A percentile compares a stretch with the other conserved stretches of the same genome.
Evolutionary conservation across 1,140 invertebrate genomes (phyloP).

Genomic region (Eurosta solidaginis): DNA sequence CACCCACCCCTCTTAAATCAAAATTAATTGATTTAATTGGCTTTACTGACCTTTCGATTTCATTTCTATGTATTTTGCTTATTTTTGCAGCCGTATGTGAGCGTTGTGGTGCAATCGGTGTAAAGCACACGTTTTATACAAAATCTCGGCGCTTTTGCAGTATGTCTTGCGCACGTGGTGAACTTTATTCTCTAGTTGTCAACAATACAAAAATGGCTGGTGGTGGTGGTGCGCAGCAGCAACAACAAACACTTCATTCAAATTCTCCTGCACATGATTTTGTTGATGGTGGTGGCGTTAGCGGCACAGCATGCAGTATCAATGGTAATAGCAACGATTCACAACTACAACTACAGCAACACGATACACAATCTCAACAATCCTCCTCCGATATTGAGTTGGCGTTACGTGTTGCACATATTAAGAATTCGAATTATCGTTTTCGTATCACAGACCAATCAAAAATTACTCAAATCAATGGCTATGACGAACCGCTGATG

Average conservation of each 20-base stretch:
- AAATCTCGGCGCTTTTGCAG: slow-evolving; percentile 81
- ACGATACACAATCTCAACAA: slow-evolving; percentile 37
- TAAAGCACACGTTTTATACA: slow-evolving; percentile 88
- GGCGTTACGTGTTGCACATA: slow-evolving; percentile 51
- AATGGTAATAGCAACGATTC: slow-evolving; percentile 27
- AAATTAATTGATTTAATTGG: not conserved
- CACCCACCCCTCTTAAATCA: not conserved
- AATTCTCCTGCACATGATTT: not conserved
- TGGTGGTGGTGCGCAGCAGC: slow-evolving; percentile 35
- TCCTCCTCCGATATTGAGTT: slow-evolving; percentile 50
- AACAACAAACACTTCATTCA: slow-evolving; percentile 38
- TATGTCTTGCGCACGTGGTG: slow-evolving; percentile 72
- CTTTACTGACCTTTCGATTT: not conserved
- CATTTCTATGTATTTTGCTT: too few relatives aligned
- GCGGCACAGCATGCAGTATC: not conserved
- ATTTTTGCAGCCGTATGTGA: slow-evolving; percentile 78
- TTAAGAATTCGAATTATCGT: slow-evolving; percentile 58
- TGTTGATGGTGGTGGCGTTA: not conserved
- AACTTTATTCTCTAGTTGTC: slow-evolving; percentile 59
- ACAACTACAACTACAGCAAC: slow-evolving; percentile 34
- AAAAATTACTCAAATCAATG: slow-evolving; percentile 56
- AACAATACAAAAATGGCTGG: slow-evolving; percentile 49
- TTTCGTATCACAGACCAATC: slow-evolving; percentile 58
- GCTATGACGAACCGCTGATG: slow-evolving; percentile 51
- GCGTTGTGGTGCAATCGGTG: slow-evolving; percentile 86